Evolutionary conservation across 2,113 vertebrate genomes (phyloP), one percentile per base, ranked within the genome.

Genomic region (Tauraco erythrolophus): DNA sequence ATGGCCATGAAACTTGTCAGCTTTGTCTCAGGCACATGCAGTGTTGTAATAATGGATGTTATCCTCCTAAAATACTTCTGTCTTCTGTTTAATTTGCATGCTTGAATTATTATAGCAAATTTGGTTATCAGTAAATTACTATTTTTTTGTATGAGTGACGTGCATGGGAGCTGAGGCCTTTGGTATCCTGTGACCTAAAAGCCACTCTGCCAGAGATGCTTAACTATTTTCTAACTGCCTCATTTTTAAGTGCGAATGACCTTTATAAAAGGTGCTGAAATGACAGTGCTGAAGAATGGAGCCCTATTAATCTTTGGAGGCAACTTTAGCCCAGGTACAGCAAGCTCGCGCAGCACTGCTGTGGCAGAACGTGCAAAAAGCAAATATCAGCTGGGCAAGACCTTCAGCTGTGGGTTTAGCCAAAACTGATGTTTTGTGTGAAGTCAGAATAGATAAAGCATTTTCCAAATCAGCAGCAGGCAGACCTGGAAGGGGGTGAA

Each of bases 261-360:
- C 91, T 97, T 95, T 89, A 22, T 39, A 89, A 95, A 92, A 89
- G 87, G 81, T 83, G 58, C 66, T 74, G 92, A 83, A 94, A 88
- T 95, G 96, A 97, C 94, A 95, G 75, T 46, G 61, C 53, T 94
- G 93, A 89, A 70, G 84, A 96, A 95, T 89, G 41, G 84, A 88
- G 27, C 60, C 22, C 50, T 79, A 89, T 96, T 97, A 83, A 93
- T 97, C 84, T 91, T 91, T 80, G 0, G 1, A 76, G 89, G 45
- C 7, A 6, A 68, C 70, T 92, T 84, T 60, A 89, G 76, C 79
- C 57, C 19, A 57, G 54, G 69, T 56, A 46, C 31, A 72, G 53
- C 48, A 61, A 82, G 46, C 23, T 71, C 21, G 0, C 2, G 2
- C 24, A 39, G 28, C 19, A 6, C 22, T 41, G 56, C 18, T 3